Evolutionary conservation across 1,140 invertebrate species (phyloP), one percentile per base, ranked within the genome.

Genomic region (Agrilus planipennis): DNA sequence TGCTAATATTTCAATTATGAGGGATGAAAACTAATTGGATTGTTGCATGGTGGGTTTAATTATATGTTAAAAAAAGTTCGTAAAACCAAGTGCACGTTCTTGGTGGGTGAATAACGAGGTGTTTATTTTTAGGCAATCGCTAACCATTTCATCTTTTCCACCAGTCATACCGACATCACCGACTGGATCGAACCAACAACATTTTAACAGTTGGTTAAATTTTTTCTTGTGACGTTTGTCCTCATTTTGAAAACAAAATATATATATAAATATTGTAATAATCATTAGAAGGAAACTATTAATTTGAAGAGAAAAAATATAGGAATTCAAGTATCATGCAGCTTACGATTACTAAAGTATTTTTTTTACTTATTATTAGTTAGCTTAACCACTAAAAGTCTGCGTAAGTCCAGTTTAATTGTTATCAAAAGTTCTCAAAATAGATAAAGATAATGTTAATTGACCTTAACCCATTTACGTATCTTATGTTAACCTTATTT

Each of bases 41-140:
- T 37, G 38, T 45, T 45, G 43, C 43, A 45, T 45, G 43, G 29
- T 36, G 39, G 38, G 28, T 40, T 39, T 39, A 37, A 41, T 40
- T 36, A 22, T 32, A 34, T 39, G 36, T 29, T 28, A 30, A 41
- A 27, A 34, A 20, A 16, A 14, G 27, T 38, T 34, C n/a, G n/a
- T n/a, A 29, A 16, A 15, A 38, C 38, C 35, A 25, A 19, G 29
- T 39, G 19, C 28, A 34, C 28, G 12, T 43, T 47, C 27, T 44
- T 46, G 27, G 20, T 14, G 18, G 11, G 23, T n/a, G 18, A 48
- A 30, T 47, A 47, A 47, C 42, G 22, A 36, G 5, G 45, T 53
- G 38, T 56, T 57, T 54, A 40, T 49, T 60, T 60, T 47, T 57
- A 60, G 58, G 54, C 42, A 58, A 57, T 48, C 58, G 56, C 52